These are phyloP conservation scores for Speoplatyrhinus poulsoni DNA, from an alignment of 2,113 vertebrate genomes.

Conservation along the genomic window DNA sequence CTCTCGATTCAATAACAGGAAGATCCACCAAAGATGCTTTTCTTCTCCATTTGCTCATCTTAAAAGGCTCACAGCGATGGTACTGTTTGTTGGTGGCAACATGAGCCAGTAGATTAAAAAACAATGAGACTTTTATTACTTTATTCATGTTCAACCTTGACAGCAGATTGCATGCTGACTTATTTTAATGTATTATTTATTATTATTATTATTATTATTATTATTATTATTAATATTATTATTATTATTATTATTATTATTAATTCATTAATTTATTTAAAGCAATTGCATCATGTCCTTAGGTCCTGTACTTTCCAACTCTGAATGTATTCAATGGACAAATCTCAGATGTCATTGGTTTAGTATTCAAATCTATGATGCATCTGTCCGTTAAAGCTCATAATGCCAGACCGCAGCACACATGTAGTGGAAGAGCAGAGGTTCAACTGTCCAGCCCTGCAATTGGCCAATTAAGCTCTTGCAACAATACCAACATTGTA, in stretches of 20 bases:
- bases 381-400: neutral
- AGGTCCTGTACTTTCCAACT: neutral
- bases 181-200: slow-evolving; percentile 7
- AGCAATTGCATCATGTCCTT: slow-evolving; percentile 1
- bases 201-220: too few relatives aligned
- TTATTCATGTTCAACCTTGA: slow-evolving; percentile 8
- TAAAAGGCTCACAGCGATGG: slow-evolving; percentile 27
- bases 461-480: neutral
- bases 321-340: slow-evolving; percentile 1
- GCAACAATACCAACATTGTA: neutral
- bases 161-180: neutral
- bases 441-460: neutral
- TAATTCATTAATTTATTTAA: too few relatives aligned
- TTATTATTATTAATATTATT: too few relatives aligned
- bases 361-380: neutral
- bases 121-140: slow-evolving; percentile 38
- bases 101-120: slow-evolving; percentile 47
- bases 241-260: too few relatives aligned
- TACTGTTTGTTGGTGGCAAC: slow-evolving; percentile 40
- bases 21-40: slow-evolving; percentile 37
- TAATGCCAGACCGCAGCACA: neutral
- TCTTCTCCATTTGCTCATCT: slow-evolving; percentile 33
- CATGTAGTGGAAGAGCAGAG: neutral
- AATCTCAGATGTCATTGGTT: neutral
- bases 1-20: slow-evolving; percentile 48